Evolutionary conservation across 2,113 vertebrate species (phyloP).

Genomic region (Chauna torquata): DNA sequence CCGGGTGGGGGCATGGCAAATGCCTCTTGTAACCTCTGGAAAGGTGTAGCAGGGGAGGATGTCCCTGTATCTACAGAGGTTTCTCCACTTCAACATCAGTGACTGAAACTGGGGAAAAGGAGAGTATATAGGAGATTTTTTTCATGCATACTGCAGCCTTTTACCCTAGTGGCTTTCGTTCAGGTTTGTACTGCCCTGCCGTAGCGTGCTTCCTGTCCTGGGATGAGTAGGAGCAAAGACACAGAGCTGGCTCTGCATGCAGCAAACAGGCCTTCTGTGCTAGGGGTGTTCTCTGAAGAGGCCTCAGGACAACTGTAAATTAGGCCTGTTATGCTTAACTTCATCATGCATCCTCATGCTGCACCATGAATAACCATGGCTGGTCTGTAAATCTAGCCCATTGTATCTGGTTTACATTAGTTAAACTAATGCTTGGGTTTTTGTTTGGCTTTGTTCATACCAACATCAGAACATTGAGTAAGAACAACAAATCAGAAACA

Average conservation of each 20-base stretch:
- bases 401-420: slow-evolving; percentile 66
- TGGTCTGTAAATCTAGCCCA: background rate
- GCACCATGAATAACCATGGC: background rate
- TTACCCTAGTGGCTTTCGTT: background rate
- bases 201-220: background rate
- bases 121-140: background rate
- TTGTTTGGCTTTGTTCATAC: slow-evolving; percentile 60
- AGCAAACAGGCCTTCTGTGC: background rate
- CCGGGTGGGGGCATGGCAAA: background rate
- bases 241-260: background rate
- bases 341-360: background rate
- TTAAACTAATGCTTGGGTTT: slow-evolving; percentile 52
- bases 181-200: background rate
- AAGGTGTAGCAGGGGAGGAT: background rate
- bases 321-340: background rate
- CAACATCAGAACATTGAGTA: slow-evolving; percentile 46
- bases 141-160: background rate
- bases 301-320: background rate
- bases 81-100: background rate
- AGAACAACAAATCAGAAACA: slow-evolving; percentile 64
- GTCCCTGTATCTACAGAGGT: background rate
- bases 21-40: background rate
- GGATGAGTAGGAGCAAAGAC: background rate
- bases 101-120: background rate
- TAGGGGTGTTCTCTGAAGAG: background rate